A percentile compares a stretch with the other conserved stretches of the same genome.
Conservation (phyloP, 2,797 vertebrate species). For the Ispidina lecontei region DNA sequence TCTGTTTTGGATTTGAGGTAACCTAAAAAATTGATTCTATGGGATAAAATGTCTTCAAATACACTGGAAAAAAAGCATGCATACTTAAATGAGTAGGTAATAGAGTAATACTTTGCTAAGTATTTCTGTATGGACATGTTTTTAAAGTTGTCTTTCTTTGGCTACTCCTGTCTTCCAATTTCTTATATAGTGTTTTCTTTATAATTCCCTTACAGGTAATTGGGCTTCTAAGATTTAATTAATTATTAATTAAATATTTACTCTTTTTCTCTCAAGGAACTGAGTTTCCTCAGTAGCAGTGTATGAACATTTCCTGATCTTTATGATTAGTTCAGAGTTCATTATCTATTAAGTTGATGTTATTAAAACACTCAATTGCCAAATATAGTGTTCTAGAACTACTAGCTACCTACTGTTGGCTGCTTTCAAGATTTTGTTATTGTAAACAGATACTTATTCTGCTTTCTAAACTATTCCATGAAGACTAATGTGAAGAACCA, state of each 20-base stretch:
- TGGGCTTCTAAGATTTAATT: conserved; percentile 39
- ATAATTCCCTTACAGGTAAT: conserved; percentile 20
- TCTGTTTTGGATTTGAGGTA: conserved; percentile 50
- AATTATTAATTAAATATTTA: conserved; percentile 35
- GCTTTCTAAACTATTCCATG: not conserved
- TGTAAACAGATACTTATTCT: not conserved
- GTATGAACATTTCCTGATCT: conserved; percentile 3
- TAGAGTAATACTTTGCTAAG: not conserved
- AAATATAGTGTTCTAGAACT: not conserved
- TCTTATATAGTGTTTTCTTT: not conserved
- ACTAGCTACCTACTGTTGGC: not conserved
- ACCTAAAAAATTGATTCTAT: conserved; percentile 5
- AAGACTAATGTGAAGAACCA: not conserved
- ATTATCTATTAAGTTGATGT: not conserved
- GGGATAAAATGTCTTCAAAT: conserved; percentile 26
- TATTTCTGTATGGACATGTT: not conserved
- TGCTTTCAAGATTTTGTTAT: not conserved
- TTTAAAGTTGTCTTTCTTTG: conserved; percentile 21
- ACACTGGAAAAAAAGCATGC: not conserved
- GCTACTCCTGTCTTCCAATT: not conserved
- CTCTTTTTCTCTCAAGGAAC: conserved; percentile 1
- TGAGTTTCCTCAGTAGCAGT: conserved; percentile 13
- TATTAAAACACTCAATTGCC: not conserved
- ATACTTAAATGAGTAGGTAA: not conserved
- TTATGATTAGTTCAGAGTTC: conserved; percentile 16